Evolutionary conservation across 2,888 invertebrate genomes (phyloP).

Genomic region (Mechanitis messenoides): DNA sequence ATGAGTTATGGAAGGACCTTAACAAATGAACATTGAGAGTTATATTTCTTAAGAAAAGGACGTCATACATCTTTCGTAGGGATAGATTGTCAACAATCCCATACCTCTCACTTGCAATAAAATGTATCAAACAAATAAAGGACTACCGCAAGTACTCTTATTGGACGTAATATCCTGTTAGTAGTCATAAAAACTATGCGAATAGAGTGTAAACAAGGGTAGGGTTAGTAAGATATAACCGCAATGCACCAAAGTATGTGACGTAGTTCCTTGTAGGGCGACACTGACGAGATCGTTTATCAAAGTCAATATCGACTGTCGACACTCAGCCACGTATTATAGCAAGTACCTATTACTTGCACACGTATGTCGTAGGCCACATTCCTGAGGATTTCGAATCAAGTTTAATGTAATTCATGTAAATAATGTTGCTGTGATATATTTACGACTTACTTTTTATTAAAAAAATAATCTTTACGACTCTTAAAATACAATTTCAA

Average conservation of each 20-base stretch:
- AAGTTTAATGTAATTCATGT: slow-evolving; percentile 22
- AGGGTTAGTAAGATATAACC: slow-evolving; percentile 51
- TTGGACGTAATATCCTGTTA: slow-evolving; percentile 59
- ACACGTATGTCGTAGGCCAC: slow-evolving; percentile 40
- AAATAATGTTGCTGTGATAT: no score
- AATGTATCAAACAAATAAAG: slow-evolving; percentile 63
- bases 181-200: slow-evolving; percentile 68
- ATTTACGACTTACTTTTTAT: no score
- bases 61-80: slow-evolving; percentile 15
- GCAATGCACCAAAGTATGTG: slow-evolving; percentile 75
- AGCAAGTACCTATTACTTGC: slow-evolving; percentile 50
- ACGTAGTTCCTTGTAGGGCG: slow-evolving; percentile 69
- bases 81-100: slow-evolving; percentile 22
- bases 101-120: slow-evolving; percentile 56
- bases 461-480: no score
- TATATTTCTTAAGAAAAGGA: slow-evolving; percentile 14
- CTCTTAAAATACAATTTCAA: no score
- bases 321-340: slow-evolving; percentile 57
- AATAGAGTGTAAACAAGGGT: slow-evolving; percentile 67
- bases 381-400: slow-evolving; percentile 32
- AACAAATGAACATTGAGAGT: slow-evolving; percentile 21
- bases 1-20: slow-evolving; percentile 25
- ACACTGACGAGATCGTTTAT: slow-evolving; percentile 71
- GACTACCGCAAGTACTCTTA: slow-evolving; percentile 54
- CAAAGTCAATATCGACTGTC: slow-evolving; percentile 75